Evolutionary conservation across 53 echinoderm and acorn worm genomes (phyloP), one percentile per base, ranked within the genome.

Genomic region (Echinarachnius parma): DNA sequence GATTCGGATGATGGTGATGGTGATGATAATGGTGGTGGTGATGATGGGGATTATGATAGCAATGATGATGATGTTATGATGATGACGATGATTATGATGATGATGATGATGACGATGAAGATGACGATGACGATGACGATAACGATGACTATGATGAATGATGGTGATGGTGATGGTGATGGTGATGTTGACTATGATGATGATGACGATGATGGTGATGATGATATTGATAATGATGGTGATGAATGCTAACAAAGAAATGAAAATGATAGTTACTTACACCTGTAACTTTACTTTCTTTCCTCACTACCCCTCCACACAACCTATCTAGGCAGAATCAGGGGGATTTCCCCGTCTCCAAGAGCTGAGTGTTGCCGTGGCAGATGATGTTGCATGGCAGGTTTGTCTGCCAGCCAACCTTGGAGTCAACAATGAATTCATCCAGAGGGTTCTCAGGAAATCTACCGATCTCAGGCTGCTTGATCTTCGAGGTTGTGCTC

Each of bases 281-380:
- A n/a, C n/a, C n/a, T n/a, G n/a, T n/a, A n/a, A n/a, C n/a, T n/a
- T n/a, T n/a, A n/a, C n/a, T n/a, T n/a, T n/a, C n/a, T n/a, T n/a
- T n/a, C n/a, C n/a, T n/a, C n/a, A n/a, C n/a, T n/a, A n/a, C n/a
- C n/a, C n/a, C n/a, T n/a, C n/a, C n/a, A n/a, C n/a, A n/a, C n/a
- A n/a, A n/a, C n/a, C n/a, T n/a, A n/a, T 31, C 52, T 47, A 89
- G 89, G 79, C 50, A 48, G 77, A 34, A 29, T 69, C 89, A 8
- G 59, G 72, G 9, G 89, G 89, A 31, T 89, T 89, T 60, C 64
- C 58, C 7, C 34, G 65, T 4, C 78, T 89, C 2, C 32, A 62
- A 34, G 89, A 89, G 66, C 78, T 89, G 25, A 89, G 85, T 34
- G 25, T 84, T 31, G 81, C 89, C 2, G 89, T 88, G 33, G 83